Base-by-base conservation (phyloP, 1,140 invertebrate genomes). In the Thaumetopoea pityocampa region DNA sequence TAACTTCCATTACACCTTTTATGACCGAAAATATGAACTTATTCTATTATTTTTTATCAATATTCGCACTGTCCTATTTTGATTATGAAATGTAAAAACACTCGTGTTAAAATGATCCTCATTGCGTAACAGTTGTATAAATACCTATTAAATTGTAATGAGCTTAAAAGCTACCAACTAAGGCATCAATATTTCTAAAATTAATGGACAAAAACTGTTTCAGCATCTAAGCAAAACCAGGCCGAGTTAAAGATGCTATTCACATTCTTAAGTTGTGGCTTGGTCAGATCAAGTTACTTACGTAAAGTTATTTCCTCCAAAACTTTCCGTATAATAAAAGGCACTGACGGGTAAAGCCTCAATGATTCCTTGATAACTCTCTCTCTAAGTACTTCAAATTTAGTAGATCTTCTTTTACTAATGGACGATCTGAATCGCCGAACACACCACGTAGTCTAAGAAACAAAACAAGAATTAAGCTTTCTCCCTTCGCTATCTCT, bases 361-460 rank as follows among this genome's bases (percentile, higher is more conserved):
- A 93, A 62, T 0, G 89, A 83, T 71, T 93, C 92, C 71, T 93
- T 93, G 6, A 93, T 87, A 11, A 91, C 89, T 64, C 89, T n/a
- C n/a, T 86, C 44, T 93, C 92, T 41, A 92, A 62, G 56, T 92
- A 93, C 62, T 89, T 90, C 30, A 94, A 55, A 22, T 90, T 58
- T 1, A 17, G 3, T 5, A 78, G 52, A 44, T 81, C 77, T 14
- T 74, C 73, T 34, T 74, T 78, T 2, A 54, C 52, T 26, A 77
- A 32, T 4, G 52, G 55, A 14, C 72, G 51, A 6, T 73, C 51
- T 1, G 67, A 58, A 28, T 67, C 57, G 10, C 61, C 67, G 12
- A 77, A 68, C 3, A 81, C 56, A 8, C 65, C 56, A 6, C 36
- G 26, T 24, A 81, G 27, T 10, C 76, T 81, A 28, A 16, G 11